A percentile compares a stretch with the other conserved stretches of the same genome.
Conservation (phyloP, 2,888 invertebrate species). For the Achlya flavicornis region DNA sequence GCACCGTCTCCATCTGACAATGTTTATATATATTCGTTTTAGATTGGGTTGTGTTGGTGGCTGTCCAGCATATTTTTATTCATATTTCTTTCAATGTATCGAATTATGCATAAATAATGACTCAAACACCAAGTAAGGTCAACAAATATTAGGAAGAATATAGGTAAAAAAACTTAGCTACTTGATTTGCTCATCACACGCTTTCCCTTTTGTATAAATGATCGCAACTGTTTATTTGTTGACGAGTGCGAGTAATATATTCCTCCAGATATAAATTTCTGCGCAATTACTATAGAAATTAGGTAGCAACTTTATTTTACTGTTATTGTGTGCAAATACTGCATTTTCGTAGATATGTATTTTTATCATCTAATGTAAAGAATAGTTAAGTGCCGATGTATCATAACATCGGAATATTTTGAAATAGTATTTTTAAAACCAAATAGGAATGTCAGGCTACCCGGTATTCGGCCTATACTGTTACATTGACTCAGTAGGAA, state of each 20-base stretch:
- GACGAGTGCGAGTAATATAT: not conserved
- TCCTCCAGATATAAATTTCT: not conserved
- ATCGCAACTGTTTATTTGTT: not conserved
- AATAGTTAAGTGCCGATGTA: constrained; percentile 9
- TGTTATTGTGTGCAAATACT: constrained; percentile 10
- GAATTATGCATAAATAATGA: not conserved
- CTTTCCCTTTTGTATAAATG: not conserved
- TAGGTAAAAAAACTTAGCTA: not conserved
- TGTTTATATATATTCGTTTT: not conserved
- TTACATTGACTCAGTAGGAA: not conserved
- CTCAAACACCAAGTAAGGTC: not conserved
- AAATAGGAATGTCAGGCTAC: constrained; percentile 1
- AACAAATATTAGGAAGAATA: not conserved
- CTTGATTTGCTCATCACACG: not conserved
- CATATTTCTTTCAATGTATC: not conserved
- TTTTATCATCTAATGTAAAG: constrained; percentile 1
- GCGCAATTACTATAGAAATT: constrained; percentile 1
- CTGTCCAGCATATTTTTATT: not conserved
- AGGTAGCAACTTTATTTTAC: constrained; percentile 11
- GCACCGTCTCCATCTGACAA: not conserved
- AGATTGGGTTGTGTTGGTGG: not conserved
- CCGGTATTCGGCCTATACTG: constrained; percentile 7
- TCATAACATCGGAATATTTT: constrained; percentile 5
- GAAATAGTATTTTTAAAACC: constrained; percentile 10
- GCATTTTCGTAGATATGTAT: constrained; percentile 9